Percentiles rank a stretch among this genome's conserved stretches.
Conservation (phyloP, 2,113 vertebrate genomes). For the Sander vitreus region DNA sequence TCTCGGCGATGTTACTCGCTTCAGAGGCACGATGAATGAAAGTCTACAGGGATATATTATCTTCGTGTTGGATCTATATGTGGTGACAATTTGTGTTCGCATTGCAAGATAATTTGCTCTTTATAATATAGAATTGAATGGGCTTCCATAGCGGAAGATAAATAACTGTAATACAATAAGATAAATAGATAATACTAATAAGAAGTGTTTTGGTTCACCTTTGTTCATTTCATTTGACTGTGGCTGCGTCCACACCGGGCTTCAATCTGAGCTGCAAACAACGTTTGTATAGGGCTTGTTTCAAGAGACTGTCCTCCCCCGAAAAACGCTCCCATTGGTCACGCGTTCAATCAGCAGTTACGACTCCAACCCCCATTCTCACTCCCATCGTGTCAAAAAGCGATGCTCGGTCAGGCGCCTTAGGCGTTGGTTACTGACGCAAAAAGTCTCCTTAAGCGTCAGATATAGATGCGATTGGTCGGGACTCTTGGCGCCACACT, state of each 20-base stretch:
- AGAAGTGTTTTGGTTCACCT: constrained; percentile 55
- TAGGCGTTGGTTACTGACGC: no score
- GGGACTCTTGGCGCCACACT: no score
- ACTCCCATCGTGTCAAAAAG: no score
- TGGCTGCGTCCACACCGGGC: constrained; percentile 25
- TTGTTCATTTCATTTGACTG: neutral
- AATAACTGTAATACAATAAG: constrained; percentile 37
- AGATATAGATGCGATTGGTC: no score
- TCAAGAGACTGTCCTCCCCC: no score
- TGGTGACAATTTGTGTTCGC: constrained; percentile 18
- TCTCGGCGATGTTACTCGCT: constrained; percentile 30
- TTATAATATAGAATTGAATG: constrained; percentile 27
- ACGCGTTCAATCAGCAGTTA: no score
- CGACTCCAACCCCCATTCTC: no score
- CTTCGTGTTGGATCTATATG: neutral
- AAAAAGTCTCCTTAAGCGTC: no score
- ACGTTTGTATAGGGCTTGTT: neutral
- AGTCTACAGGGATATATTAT: constrained; percentile 57
- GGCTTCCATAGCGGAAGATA: constrained; percentile 34
- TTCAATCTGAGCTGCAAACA: neutral
- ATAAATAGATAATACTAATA: constrained; percentile 39
- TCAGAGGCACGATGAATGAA: constrained; percentile 65
- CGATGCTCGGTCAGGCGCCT: no score
- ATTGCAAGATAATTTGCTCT: neutral
- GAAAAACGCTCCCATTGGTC: no score